Conservation (phyloP, 2,888 invertebrate genomes). For the Thelaira solivaga region DNA sequence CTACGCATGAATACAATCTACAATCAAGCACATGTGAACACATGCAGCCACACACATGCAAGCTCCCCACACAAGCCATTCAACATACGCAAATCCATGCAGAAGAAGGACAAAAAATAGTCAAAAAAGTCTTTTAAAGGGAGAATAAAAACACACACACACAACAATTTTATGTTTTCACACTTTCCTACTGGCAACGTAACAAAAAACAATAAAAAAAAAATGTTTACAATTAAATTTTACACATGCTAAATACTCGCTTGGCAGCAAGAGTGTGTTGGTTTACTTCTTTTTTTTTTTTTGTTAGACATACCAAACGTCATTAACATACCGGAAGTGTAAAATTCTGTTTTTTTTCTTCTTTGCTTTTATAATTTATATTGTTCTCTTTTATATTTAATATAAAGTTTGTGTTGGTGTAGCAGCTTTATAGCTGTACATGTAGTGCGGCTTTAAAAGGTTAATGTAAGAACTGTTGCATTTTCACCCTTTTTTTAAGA, state of each 20-base stretch:
- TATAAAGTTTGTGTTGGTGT: background rate
- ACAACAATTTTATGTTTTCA: constrained; percentile 42
- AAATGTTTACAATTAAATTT: constrained; percentile 51
- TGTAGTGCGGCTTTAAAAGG: too few species aligned
- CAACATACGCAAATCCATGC: background rate
- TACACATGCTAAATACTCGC: constrained; percentile 42
- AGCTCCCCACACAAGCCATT: background rate
- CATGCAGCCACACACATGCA: background rate
- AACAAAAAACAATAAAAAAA: constrained; percentile 28
- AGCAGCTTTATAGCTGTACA: background rate
- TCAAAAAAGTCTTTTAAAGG: constrained; percentile 8
- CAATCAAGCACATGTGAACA: too few species aligned
- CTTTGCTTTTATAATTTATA: constrained; percentile 3
- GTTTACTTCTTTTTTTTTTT: background rate
- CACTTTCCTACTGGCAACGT: constrained; percentile 43
- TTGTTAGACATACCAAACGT: constrained; percentile 47
- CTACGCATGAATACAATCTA: too few species aligned
- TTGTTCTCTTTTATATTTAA: background rate
- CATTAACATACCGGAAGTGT: constrained; percentile 73
- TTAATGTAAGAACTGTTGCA: too few species aligned
- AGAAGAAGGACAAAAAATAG: background rate
- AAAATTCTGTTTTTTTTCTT: constrained; percentile 63
- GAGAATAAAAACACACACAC: background rate
- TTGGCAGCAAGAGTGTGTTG: background rate
- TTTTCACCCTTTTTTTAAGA: too few species aligned